phyloP scores from a whole-genome alignment of 2,888 invertebrate species.

The Synergus laeviventris region DNA sequence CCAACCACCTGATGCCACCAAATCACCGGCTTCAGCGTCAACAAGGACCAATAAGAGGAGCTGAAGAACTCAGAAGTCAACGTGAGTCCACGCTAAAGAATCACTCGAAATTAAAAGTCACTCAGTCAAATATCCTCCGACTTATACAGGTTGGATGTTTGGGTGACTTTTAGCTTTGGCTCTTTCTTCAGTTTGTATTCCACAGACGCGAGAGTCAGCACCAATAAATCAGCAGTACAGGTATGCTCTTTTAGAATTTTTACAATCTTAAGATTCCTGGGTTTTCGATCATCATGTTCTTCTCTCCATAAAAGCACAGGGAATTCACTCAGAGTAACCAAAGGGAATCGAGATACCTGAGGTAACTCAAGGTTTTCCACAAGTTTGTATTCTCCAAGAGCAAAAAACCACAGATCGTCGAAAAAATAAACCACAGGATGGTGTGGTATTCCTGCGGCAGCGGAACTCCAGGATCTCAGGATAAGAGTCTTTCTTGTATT shows the following conservation, averaged over 20 bases:
- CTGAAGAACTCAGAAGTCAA: not conserved
- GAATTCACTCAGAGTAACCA: not conserved
- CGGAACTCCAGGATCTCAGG: not conserved
- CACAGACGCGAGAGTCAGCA: not conserved
- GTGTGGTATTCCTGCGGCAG: not conserved
- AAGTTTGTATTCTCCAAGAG: not conserved
- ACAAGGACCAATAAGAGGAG: not conserved
- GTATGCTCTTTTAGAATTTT: slow-evolving; percentile 9
- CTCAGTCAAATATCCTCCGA: not conserved
- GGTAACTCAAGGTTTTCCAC: not conserved
- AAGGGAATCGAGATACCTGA: not conserved
- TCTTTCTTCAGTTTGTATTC: not conserved
- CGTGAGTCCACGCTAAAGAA: not conserved
- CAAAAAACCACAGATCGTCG: not conserved
- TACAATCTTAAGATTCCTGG: not conserved
- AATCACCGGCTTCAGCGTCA: not conserved
- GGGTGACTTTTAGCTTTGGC: not conserved
- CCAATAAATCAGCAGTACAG: slow-evolving; percentile 31
- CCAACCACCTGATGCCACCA: not conserved
- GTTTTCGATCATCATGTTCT: not conserved
- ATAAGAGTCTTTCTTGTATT: no score
- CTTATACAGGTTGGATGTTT: no score
- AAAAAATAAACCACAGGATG: not conserved
- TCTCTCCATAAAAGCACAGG: not conserved
- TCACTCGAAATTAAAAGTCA: not conserved